These are phyloP conservation scores for Chloroceryle amazona DNA, from an alignment of 2,797 vertebrate species.

Conservation along the genomic window DNA sequence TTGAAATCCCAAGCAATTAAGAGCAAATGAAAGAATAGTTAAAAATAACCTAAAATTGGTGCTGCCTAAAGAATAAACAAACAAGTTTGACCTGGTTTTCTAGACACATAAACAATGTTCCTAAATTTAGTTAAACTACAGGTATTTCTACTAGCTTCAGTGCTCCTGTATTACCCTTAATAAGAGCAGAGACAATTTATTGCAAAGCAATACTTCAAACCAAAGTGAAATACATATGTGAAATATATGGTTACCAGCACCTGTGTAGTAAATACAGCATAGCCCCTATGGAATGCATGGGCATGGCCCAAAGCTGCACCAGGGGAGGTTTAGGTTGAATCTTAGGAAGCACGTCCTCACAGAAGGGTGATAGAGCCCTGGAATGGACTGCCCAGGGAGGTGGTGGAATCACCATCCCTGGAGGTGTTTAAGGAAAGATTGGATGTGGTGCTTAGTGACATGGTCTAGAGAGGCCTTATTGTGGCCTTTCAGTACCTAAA, in stretches of 20 bases:
- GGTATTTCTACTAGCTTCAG: not conserved
- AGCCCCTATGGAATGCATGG: not conserved
- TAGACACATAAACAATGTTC: not conserved
- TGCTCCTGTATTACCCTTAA: not conserved
- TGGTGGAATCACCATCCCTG: no score
- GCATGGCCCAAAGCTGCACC: no score
- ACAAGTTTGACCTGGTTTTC: not conserved
- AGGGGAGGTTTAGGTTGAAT: no score
- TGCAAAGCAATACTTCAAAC: not conserved
- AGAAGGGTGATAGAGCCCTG: no score
- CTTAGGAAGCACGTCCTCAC: no score
- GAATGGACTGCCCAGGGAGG: no score
- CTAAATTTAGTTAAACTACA: not conserved
- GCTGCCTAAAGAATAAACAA: not conserved
- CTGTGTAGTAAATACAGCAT: not conserved
- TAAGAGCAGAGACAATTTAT: not conserved
- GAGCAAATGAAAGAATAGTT: slow-evolving; percentile 15
- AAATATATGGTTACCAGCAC: not conserved
- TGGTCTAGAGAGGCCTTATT: no score
- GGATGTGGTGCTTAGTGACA: no score
- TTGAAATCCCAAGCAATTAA: not conserved
- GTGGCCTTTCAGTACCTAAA: no score
- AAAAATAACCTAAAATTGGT: not conserved
- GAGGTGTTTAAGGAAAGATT: no score
- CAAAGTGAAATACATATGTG: not conserved